These are phyloP conservation scores for Elmis aenea DNA, from an alignment of 2,888 invertebrate species.

Conservation along the genomic window DNA sequence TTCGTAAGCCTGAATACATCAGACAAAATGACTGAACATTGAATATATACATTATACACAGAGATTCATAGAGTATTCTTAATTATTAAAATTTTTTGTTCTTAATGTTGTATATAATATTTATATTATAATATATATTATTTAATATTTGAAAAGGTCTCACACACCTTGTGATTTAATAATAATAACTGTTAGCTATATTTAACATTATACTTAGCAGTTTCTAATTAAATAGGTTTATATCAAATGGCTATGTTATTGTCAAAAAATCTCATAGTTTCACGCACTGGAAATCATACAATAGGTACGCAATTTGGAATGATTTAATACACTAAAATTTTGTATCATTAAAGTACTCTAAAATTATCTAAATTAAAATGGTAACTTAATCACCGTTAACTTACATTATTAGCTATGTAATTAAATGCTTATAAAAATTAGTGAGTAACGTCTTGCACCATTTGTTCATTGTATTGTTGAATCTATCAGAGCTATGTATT, in stretches of 20 bases:
- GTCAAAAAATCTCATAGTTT: constrained; percentile 47
- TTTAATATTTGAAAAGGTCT: constrained; percentile 39
- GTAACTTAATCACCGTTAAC: constrained; percentile 44
- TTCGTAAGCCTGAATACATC: constrained; percentile 19
- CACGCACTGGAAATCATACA: constrained; percentile 44
- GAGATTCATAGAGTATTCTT: constrained; percentile 37
- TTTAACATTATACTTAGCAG: constrained; percentile 41
- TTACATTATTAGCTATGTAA: constrained; percentile 30
- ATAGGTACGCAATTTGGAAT: constrained; percentile 49
- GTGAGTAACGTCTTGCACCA: constrained; percentile 45
- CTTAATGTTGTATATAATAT: constrained; percentile 42
- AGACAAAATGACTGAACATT: constrained; percentile 20
- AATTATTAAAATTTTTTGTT: constrained; percentile 40
- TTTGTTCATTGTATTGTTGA: constrained; percentile 48
- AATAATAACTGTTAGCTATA: constrained; percentile 46
- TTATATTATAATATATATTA: constrained; percentile 38
- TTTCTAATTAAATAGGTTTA: constrained; percentile 31
- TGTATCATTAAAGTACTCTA: too few relatives aligned
- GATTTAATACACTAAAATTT: constrained; percentile 33
- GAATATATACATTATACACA: constrained; percentile 43
- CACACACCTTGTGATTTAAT: constrained; percentile 41
- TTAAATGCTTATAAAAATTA: constrained; percentile 45
- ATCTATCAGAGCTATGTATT: constrained; percentile 47
- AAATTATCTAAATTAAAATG: constrained; percentile 29
- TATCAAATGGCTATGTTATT: constrained; percentile 50